Conservation (phyloP, 2,888 invertebrate species). For the Malthinus seriepunctatus region DNA sequence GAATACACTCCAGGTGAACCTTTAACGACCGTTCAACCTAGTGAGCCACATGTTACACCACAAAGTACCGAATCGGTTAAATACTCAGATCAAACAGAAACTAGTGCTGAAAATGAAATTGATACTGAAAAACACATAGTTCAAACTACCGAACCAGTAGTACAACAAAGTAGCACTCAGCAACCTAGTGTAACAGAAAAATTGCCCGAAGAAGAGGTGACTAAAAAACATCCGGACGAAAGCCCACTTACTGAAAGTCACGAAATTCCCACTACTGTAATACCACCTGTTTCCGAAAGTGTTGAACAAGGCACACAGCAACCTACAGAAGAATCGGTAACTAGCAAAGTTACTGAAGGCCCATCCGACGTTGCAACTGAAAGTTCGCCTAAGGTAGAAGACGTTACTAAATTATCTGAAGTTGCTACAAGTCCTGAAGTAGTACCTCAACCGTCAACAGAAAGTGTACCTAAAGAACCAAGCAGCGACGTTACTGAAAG, state of each 20-base stretch:
- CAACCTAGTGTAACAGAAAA: neutral
- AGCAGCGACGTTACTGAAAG: no score
- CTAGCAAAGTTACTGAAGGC: neutral
- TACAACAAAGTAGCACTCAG: neutral
- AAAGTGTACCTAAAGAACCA: neutral
- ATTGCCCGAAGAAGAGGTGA: conserved; percentile 5
- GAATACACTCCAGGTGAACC: conserved; percentile 3
- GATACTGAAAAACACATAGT: neutral
- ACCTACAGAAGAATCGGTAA: neutral
- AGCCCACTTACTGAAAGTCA: conserved; percentile 1
- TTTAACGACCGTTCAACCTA: no score
- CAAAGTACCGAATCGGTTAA: conserved; percentile 4
- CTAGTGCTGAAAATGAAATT: neutral
- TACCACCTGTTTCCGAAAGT: neutral
- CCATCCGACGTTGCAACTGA: conserved; percentile 8
- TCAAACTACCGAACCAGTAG: neutral
- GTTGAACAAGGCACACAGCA: neutral
- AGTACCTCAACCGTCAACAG: neutral
- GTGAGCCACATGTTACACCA: neutral
- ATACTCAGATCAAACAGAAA: neutral
- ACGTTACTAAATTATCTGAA: neutral
- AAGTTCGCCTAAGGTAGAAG: conserved; percentile 1
- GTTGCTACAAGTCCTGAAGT: neutral
- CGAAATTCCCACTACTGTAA: no score
- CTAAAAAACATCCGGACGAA: conserved; percentile 12